Base-by-base conservation (phyloP, 2,113 vertebrate genomes). In the Oriolus oriolus region DNA sequence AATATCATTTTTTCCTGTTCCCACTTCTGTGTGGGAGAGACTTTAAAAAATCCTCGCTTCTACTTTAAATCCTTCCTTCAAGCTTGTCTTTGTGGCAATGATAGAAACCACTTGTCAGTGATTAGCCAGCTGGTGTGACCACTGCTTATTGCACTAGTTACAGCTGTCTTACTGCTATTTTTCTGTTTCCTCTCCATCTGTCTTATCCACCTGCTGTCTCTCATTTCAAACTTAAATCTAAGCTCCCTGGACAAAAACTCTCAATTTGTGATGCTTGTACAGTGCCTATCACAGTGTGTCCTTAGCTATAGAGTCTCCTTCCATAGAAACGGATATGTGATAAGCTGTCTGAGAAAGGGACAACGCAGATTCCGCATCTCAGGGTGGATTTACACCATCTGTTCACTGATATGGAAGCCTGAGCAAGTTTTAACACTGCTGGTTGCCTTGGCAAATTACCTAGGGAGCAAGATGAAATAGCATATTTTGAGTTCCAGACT, bases 121-220 rank as follows among this genome's bases (percentile, higher is more conserved):
- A 96, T 97, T 89, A 95, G 76, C 84, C 91, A 93, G 95, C 93
- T 96, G 95, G 93, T 96, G 89, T 89, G 95, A 92, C 95, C 95
- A 92, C 86, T 96, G 91, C 80, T 90, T 90, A 89, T 39, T 93
- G 44, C 64, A 56, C 69, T 92, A 68, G 80, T 86, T 96, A 87
- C 95, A 96, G 94, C 92, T 97, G 94, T 89, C 94, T 95, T 92
- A 88, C 76, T 90, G 89, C 76, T 95, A 90, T 92, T 97, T 95
- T 90, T 92, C 76, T 86, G 50, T 95, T 96, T 95, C 86, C 64
- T 81, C 80, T 95, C 96, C 94, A 96, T 96, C 95, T 93, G 91
- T 96, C 93, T 95, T 93, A 90, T 95, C 91, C 95, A 97, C 94
- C 86, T 95, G 93, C 91, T 95, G 89, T 93, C 76, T 95, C 75